Base-by-base conservation (phyloP, 2,797 vertebrate species). In the Semotilus atromaculatus region DNA sequence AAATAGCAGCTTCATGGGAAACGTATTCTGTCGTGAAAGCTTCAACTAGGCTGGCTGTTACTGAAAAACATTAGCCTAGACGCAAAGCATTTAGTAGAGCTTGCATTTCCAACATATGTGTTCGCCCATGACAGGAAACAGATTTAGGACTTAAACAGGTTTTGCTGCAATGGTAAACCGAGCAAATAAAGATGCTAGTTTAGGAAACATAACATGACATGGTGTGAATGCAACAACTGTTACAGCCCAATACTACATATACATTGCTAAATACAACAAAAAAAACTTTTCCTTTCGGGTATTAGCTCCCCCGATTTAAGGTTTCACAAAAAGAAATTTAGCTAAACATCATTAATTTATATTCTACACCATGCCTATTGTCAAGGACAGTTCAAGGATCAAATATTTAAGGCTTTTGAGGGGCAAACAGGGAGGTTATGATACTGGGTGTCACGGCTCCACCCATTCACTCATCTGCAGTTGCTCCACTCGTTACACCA, bases 361-460 rank as follows among this genome's bases (percentile, higher is more conserved):
- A 68, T 83, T 86, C 48, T 89, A 88, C 92, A 91, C 87, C 92
- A 90, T 91, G 88, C 91, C 94, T 88, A 62, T 84, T 92, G 89
- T 88, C 70, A 76, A 92, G 93, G 93, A 92, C 91, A 93, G 91
- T 91, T 92, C 90, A 90, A 95, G 94, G 94, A 94, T 92, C 91
- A 91, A 89, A 94, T 92, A 95, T 94, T 98, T 98, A 97, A 98
- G 98, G 97, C 97, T 97, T 96, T 94, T 95, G 90, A 94, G 93
- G 95, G 96, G 92, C 92, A 93, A 93, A 76, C 88, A 90, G 92
- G 92, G 92, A 88, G 78, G 95, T 85, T 31, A 82, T 88, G 86
- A 88, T 91, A 92, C 89, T 89, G 90, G 92, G 91, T 89, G 92
- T 92, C 91, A 92, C 91, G 92, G 92, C 91, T 91, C 91, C 92